Conservation (phyloP, 1,140 invertebrate species). For the Lerema accius region DNA sequence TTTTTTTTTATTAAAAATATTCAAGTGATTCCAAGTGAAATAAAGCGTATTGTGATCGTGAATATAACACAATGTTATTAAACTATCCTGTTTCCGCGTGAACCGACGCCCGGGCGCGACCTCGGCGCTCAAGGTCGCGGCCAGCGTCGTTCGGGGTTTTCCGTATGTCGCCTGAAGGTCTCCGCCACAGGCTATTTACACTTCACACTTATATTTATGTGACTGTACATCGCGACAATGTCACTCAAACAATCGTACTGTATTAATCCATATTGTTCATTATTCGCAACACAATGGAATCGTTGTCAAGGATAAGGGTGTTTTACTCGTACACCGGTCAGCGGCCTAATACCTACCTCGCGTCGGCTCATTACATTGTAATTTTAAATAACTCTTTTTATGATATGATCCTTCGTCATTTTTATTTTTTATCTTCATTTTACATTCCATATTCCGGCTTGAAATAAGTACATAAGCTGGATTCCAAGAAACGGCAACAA, state of each 20-base stretch:
- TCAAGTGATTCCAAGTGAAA: not conserved
- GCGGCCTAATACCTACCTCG: not conserved
- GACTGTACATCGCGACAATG: slow-evolving; percentile 32
- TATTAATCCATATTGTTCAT: slow-evolving; percentile 37
- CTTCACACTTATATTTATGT: slow-evolving; percentile 10
- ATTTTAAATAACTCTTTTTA: too few relatives aligned
- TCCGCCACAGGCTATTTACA: slow-evolving; percentile 57
- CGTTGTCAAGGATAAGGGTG: slow-evolving; percentile 35
- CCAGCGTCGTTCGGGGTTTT: slow-evolving; percentile 61
- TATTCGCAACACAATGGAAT: slow-evolving; percentile 39
- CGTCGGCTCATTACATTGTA: too few relatives aligned
- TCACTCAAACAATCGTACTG: slow-evolving; percentile 38
- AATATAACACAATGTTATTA: slow-evolving; percentile 38
- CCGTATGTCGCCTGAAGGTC: slow-evolving; percentile 67
- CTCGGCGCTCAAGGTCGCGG: slow-evolving; percentile 61
- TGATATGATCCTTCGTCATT: too few relatives aligned
- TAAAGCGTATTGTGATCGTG: not conserved
- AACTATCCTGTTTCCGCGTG: slow-evolving; percentile 58
- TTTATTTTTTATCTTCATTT: not conserved
- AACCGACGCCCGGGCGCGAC: slow-evolving; percentile 49
- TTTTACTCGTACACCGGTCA: slow-evolving; percentile 34
- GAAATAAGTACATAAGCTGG: too few relatives aligned
- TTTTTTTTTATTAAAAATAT: too few relatives aligned
- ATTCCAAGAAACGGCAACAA: too few relatives aligned
- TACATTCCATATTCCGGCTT: too few relatives aligned